Evolutionary conservation across 1,140 invertebrate species (phyloP), one percentile per base, ranked within the genome.

Genomic region (Stratiolaelaps scimitus): DNA sequence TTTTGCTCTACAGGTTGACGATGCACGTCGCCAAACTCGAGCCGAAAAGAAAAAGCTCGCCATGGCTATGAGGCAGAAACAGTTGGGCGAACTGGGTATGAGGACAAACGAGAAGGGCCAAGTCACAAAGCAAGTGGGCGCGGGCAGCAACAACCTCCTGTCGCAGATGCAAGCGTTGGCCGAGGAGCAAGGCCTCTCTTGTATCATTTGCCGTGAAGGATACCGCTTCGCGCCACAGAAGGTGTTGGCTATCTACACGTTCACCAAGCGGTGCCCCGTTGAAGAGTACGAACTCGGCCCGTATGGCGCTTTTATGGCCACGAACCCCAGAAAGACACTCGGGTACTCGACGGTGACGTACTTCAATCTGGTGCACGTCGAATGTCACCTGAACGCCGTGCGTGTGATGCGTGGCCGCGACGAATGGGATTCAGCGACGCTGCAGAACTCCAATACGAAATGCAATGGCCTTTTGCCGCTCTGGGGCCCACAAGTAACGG

Each of bases 321-420:
- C 60, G 4, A 46, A 64, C 1, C 44, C 69, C 2, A 69, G 79
- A 30, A 81, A 81, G 68, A 78, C 79, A 1, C 73, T 78, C 28
- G 77, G 76, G 17, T 68, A 26, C 20, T 87, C 85, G 10, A 97
- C 93, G 0, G 93, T 98, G 2, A 93, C 91, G 2, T 93, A 98
- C 79, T 97, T 97, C 78, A 98, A 98, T 77, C 85, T 97, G 13
- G 91, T 98, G 2, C 94, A 98, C 77, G 85, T 96, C 13, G 92
- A 98, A 74, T 98, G 94, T 74, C 93, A 98, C 76, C 91, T 92
- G 81, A 89, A 89, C 10, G 93, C 93, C 56, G 92, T 98, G 43
- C 53, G 28, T 26, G 20, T 20, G 69, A 80, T 82, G 71, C 77
- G 85, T 70, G 81, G 81, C 43, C 79, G 93, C 66, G 92, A 97